Evolutionary conservation across 2,797 vertebrate species (phyloP).

Genomic region (Crocodylus rhombifer): DNA sequence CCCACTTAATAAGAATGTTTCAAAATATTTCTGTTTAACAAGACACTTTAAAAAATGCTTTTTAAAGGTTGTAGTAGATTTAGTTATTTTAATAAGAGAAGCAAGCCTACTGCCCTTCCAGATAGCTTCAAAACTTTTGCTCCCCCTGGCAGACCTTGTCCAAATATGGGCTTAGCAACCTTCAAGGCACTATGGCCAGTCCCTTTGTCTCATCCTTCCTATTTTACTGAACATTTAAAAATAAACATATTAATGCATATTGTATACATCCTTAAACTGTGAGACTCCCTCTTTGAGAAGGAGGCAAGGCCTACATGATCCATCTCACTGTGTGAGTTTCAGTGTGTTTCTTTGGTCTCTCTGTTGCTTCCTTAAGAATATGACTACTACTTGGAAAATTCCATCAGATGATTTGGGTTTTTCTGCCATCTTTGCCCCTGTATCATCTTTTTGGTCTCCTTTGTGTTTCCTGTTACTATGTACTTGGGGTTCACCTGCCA

Average conservation of each 20-base stretch:
- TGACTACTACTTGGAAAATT: not conserved
- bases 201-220: not conserved
- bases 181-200: not conserved
- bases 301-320: not conserved
- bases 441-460: not conserved
- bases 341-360: not conserved
- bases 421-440: not conserved
- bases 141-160: not conserved
- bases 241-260: not conserved
- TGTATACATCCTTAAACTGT: not conserved
- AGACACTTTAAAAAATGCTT: accelerated
- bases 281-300: not conserved
- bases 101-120: not conserved
- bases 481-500: not conserved
- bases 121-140: not conserved
- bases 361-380: not conserved
- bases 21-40: not conserved
- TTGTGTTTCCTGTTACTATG: not conserved
- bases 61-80: not conserved
- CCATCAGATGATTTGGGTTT: not conserved
- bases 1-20: not conserved
- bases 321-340: not conserved
- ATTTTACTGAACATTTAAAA: conserved; percentile 32
- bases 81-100: not conserved
- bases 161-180: not conserved